A percentile compares a stretch with the other conserved stretches of the same genome.
Conservation (phyloP, 2,888 invertebrate species). For the Thymelicus acteon region DNA sequence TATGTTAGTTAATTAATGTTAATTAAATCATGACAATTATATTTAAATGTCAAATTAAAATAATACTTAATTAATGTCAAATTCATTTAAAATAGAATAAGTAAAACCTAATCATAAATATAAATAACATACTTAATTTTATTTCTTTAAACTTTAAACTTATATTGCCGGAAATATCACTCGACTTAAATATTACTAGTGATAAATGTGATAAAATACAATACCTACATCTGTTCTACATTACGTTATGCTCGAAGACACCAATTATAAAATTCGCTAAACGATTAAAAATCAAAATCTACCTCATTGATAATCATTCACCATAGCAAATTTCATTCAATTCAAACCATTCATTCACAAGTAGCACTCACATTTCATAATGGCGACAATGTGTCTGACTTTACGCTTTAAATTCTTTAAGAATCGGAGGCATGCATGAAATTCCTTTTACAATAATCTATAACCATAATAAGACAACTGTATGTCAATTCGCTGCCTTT, state of each 20-base stretch:
- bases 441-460: constrained; percentile 67
- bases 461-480: constrained; percentile 71
- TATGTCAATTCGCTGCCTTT: constrained; percentile 55
- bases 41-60: too few relatives aligned
- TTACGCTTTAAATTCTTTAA: constrained; percentile 42
- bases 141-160: too few relatives aligned
- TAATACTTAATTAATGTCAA: too few relatives aligned
- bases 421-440: constrained; percentile 73
- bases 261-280: constrained; percentile 41
- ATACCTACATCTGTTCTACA: constrained; percentile 34
- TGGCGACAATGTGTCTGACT: constrained; percentile 68
- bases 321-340: constrained; percentile 69
- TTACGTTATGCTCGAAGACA: constrained; percentile 27
- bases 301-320: constrained; percentile 60
- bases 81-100: too few relatives aligned
- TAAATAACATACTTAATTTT: too few relatives aligned
- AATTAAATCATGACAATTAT: too few relatives aligned
- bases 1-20: too few relatives aligned
- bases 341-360: constrained; percentile 57
- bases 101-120: too few relatives aligned
- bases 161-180: constrained; percentile 11
- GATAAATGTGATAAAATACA: constrained; percentile 18
- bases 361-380: constrained; percentile 60
- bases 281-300: constrained; percentile 45
- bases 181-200: constrained; percentile 4